phyloP scores from a whole-genome alignment of 2,797 vertebrate genomes.

The Malacoraja senta region DNA sequence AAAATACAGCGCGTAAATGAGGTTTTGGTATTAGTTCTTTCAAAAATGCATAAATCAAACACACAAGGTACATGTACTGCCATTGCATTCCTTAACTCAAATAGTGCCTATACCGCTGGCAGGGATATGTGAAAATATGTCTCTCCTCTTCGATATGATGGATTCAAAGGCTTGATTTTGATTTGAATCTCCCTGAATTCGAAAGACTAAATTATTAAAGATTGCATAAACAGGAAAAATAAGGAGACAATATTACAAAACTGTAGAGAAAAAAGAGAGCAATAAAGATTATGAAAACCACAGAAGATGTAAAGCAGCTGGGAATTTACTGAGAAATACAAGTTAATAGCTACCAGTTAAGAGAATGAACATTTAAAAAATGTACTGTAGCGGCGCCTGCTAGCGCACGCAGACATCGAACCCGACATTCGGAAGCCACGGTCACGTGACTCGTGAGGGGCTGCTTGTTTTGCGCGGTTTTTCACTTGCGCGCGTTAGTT shows the following conservation, averaged over 20 bases:
- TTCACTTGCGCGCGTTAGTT: too few species aligned
- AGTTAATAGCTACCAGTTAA: background rate
- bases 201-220: background rate
- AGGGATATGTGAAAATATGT: background rate
- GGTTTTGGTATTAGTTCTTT: too few species aligned
- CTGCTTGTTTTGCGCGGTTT: too few species aligned
- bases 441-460: too few species aligned
- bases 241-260: background rate
- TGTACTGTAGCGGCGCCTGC: too few species aligned
- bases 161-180: background rate
- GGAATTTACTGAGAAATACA: background rate
- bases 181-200: background rate
- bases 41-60: too few species aligned
- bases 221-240: background rate
- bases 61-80: background rate
- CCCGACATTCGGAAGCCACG: too few species aligned
- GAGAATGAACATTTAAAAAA: background rate
- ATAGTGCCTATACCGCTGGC: background rate
- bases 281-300: background rate
- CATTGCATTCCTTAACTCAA: background rate
- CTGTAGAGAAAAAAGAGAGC: background rate
- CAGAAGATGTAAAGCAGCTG: background rate
- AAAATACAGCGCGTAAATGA: too few species aligned
- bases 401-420: too few species aligned
- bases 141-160: background rate